These are phyloP conservation scores for Orientallactaga sibirica DNA, from an alignment of 2,797 vertebrate genomes.

Conservation along the genomic window DNA sequence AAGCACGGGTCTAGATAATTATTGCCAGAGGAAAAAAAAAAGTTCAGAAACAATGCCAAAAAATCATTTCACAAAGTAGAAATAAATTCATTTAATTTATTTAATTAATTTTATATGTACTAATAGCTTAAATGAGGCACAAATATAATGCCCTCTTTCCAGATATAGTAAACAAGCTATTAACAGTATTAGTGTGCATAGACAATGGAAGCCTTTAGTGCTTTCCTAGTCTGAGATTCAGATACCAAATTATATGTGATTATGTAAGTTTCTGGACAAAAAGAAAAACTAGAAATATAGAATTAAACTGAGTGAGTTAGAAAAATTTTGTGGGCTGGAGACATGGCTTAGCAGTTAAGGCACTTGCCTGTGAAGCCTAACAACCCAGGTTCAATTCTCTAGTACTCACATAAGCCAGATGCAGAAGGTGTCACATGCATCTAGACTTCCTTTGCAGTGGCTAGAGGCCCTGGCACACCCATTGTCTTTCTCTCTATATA, in stretches of 20 bases:
- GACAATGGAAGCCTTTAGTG: not conserved
- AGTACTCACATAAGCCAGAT: no score
- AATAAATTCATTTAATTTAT: not conserved
- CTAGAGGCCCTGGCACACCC: no score
- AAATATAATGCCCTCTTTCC: slow-evolving; percentile 13
- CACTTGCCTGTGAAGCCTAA: no score
- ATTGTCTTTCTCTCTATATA: no score
- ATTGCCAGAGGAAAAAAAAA: slow-evolving; percentile 14
- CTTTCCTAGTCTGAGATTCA: not conserved
- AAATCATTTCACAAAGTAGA: not conserved
- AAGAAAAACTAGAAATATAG: not conserved
- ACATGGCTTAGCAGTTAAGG: no score
- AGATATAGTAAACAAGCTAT: not conserved
- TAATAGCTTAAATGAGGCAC: not conserved
- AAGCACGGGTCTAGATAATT: slow-evolving; percentile 8
- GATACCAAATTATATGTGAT: not conserved
- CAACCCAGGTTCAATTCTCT: no score
- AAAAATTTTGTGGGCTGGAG: no score
- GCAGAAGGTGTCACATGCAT: no score
- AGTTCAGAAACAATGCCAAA: slow-evolving; percentile 54
- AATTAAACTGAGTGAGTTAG: not conserved
- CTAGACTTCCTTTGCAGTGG: no score
- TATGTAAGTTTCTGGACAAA: not conserved
- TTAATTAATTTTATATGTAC: slow-evolving; percentile 26
- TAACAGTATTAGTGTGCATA: not conserved